These are phyloP conservation scores for Megaceryle torquata DNA, from an alignment of 2,113 vertebrate genomes.

Conservation along the genomic window DNA sequence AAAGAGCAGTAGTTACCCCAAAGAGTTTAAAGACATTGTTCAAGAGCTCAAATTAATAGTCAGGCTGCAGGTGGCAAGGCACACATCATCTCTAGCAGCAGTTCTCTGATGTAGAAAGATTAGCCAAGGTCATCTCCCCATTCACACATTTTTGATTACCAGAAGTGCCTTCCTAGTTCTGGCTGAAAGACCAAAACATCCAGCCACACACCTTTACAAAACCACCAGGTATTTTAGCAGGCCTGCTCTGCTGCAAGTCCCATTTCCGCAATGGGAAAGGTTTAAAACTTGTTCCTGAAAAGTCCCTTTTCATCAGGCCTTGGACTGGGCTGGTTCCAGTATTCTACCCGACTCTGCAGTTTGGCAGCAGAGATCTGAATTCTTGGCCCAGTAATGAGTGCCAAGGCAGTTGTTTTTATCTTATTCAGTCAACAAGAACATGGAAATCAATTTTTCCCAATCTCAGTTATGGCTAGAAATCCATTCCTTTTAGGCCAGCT, in stretches of 20 bases:
- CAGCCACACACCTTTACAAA: background rate
- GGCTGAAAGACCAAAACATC: background rate
- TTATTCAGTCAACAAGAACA: slow-evolving; percentile 80
- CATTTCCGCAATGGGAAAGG: background rate
- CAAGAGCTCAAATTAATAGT: background rate
- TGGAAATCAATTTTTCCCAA: slow-evolving; percentile 83
- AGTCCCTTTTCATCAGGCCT: background rate
- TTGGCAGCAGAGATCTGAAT: slow-evolving; percentile 21
- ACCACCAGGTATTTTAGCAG: background rate
- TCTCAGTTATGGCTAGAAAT: slow-evolving; percentile 81
- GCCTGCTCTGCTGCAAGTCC: background rate
- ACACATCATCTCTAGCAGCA: background rate
- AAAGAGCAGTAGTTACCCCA: background rate
- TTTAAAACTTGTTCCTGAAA: background rate
- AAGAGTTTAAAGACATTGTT: background rate
- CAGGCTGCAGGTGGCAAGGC: background rate
- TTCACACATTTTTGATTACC: background rate
- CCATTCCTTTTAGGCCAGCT: slow-evolving; percentile 80
- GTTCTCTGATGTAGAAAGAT: background rate
- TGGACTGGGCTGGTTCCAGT: background rate
- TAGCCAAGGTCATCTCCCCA: background rate
- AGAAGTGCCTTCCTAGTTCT: background rate
- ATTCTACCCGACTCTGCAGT: background rate
- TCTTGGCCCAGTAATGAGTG: slow-evolving; percentile 52
- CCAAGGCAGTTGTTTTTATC: slow-evolving; percentile 73